These are phyloP conservation scores for Zoanthus solanderi DNA, from an alignment of 92 coral and sea anemone species.

Conservation along the genomic window DNA sequence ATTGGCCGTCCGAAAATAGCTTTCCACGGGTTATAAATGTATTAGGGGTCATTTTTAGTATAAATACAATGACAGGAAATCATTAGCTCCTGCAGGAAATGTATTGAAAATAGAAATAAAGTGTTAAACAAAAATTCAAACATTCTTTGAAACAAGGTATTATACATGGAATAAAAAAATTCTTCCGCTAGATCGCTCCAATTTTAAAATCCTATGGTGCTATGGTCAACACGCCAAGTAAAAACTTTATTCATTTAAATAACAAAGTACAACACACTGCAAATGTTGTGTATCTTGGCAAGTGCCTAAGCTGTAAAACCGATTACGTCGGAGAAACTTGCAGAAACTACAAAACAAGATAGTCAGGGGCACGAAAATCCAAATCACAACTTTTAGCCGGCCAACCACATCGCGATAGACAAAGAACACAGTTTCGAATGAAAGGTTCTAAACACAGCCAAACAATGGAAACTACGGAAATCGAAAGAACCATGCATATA, in stretches of 20 bases:
- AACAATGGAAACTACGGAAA: background rate
- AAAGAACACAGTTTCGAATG: constrained; percentile 3
- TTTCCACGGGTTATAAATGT: no score
- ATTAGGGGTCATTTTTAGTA: no score
- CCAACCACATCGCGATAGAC: constrained; percentile 13
- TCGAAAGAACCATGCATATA: no score
- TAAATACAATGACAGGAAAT: no score
- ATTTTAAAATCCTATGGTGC: background rate
- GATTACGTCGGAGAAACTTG: constrained; percentile 4
- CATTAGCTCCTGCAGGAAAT: no score
- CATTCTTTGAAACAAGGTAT: no score
- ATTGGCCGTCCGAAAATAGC: no score
- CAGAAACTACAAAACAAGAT: background rate
- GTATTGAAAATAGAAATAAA: no score
- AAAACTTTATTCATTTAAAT: background rate
- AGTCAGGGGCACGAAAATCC: background rate
- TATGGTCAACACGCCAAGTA: background rate
- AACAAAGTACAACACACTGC: background rate
- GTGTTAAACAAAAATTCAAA: no score
- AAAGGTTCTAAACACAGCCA: no score
- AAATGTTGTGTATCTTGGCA: background rate
- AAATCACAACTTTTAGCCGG: background rate
- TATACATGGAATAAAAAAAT: no score
- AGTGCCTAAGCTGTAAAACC: background rate
- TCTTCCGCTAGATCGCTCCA: background rate